Conservation (phyloP, 2,113 vertebrate species). For the Craseonycteris thonglongyai region DNA sequence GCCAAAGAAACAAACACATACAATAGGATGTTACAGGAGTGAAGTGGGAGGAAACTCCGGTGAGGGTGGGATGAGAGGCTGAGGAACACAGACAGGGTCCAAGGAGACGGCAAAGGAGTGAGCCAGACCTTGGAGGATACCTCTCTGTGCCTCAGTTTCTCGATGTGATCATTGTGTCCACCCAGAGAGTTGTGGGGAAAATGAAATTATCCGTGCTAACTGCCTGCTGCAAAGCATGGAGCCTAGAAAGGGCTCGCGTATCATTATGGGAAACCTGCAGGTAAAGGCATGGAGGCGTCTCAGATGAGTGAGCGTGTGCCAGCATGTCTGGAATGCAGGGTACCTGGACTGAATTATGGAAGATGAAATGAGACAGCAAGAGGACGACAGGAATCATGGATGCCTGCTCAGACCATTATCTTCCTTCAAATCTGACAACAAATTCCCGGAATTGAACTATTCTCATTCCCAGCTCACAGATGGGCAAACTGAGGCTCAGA, state of each 20-base stretch:
- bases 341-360: not conserved
- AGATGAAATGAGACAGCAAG: not conserved
- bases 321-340: not conserved
- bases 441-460: not conserved
- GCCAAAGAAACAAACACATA: not conserved
- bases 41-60: not conserved
- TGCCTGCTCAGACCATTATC: not conserved
- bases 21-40: not conserved
- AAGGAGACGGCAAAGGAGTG: not conserved
- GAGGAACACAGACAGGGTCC: not conserved
- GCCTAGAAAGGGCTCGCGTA: not conserved
- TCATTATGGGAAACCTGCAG: not conserved
- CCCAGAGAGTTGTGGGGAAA: not conserved
- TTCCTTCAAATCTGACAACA: not conserved
- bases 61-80: not conserved
- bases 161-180: not conserved
- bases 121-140: not conserved
- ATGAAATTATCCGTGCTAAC: not conserved
- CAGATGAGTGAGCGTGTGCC: not conserved
- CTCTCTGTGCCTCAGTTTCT: not conserved
- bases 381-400: rapidly evolving
- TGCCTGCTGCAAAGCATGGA: not conserved
- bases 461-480: not conserved
- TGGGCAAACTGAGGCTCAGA: not conserved
- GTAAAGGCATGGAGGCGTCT: not conserved